phyloP scores from a whole-genome alignment of 2,888 invertebrate species.

The Opisthograptis luteolata region DNA sequence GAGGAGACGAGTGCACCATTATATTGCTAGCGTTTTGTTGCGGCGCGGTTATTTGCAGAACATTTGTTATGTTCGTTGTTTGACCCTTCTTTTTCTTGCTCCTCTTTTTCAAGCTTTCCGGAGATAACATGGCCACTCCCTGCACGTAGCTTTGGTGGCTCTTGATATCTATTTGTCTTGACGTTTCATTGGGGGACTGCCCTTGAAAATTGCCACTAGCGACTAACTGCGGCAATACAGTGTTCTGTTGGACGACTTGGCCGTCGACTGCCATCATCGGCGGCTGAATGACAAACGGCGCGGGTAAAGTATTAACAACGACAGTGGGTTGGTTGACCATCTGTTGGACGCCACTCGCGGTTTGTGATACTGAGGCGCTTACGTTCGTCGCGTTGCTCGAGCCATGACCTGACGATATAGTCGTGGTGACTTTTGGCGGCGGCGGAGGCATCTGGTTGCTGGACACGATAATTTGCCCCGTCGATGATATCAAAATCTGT shows the following conservation, averaged over 20 bases:
- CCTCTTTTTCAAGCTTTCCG: conserved; percentile 87
- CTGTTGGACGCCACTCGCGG: conserved; percentile 81
- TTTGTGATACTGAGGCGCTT: conserved; percentile 86
- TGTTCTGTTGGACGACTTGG: conserved; percentile 87
- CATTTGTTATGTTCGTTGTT: conserved; percentile 88
- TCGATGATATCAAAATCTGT: conserved; percentile 90
- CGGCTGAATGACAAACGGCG: conserved; percentile 91
- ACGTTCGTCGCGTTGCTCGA: conserved; percentile 87
- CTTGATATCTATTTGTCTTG: conserved; percentile 84
- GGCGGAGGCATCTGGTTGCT: conserved; percentile 87
- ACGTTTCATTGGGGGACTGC: conserved; percentile 74
- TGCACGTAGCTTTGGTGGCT: conserved; percentile 68
- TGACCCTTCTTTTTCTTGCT: conserved; percentile 90
- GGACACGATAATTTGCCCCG: conserved; percentile 89
- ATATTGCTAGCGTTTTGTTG: conserved; percentile 87
- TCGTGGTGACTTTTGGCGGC: conserved; percentile 81
- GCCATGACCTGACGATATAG: conserved; percentile 85
- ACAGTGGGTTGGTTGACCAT: conserved; percentile 91
- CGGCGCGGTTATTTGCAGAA: conserved; percentile 87
- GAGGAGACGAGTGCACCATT: conserved; percentile 81
- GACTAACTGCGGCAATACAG: conserved; percentile 88
- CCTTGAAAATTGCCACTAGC: conserved; percentile 86
- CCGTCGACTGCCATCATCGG: conserved; percentile 91
- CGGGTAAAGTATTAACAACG: conserved; percentile 90
- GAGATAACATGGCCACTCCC: conserved; percentile 85